Conservation (phyloP, 2,797 vertebrate genomes). For the Centroberyx gerrardi region DNA sequence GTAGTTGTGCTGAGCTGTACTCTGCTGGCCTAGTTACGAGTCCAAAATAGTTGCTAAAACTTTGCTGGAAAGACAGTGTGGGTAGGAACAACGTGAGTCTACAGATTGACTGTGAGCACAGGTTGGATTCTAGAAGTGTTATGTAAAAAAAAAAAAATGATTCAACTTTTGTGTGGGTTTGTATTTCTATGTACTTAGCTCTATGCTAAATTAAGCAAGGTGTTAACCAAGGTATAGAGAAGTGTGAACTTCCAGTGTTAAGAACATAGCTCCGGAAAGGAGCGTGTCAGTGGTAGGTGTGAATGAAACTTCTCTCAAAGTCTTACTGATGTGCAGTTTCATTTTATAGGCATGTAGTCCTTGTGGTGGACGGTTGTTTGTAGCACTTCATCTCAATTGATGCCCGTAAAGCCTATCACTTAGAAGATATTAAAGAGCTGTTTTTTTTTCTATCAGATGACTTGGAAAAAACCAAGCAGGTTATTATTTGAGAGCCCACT, state of each 20-base stretch:
- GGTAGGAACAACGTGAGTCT: slow-evolving; percentile 12
- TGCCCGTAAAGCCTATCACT: background rate
- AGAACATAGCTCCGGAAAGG: background rate
- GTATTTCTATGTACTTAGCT: slow-evolving; percentile 20
- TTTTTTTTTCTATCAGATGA: background rate
- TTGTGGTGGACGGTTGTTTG: background rate
- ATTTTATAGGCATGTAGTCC: background rate
- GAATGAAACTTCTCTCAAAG: background rate
- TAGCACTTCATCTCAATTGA: background rate
- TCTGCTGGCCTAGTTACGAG: background rate
- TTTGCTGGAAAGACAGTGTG: slow-evolving; percentile 1
- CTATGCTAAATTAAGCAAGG: slow-evolving; percentile 29
- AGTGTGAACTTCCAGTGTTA: background rate
- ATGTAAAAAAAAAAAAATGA: slow-evolving; percentile 54
- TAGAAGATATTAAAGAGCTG: background rate
- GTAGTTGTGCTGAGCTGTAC: background rate
- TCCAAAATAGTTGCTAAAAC: slow-evolving; percentile 8
- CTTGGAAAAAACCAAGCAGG: slow-evolving; percentile 15
- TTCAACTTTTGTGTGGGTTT: slow-evolving; percentile 62
- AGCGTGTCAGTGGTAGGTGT: background rate
- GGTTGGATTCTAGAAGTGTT: slow-evolving; percentile 47
- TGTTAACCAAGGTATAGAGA: slow-evolving; percentile 33
- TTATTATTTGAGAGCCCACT: background rate
- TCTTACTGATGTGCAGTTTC: background rate
- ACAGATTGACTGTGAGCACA: slow-evolving; percentile 20